Evolutionary conservation across 37 sponge, comb jelly and placozoan species (phyloP).

Genomic region (Aplysina aerophoba): DNA sequence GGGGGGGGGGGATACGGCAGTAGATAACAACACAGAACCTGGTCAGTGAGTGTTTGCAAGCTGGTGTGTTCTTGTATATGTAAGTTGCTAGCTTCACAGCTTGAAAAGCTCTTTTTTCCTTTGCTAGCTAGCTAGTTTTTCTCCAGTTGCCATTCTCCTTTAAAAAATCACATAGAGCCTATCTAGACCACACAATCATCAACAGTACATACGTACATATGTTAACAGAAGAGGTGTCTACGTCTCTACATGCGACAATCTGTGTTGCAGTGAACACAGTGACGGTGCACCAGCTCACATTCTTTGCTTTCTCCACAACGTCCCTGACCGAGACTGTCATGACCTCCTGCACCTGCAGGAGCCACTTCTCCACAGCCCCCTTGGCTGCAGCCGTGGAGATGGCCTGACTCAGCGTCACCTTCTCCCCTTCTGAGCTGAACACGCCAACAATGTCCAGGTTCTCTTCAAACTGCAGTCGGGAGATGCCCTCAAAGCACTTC

Average conservation of each 20-base stretch:
- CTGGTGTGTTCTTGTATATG: too few relatives aligned
- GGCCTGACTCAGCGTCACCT: conserved; percentile 83
- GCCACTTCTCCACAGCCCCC: conserved; percentile 99
- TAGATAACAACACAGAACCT: too few relatives aligned
- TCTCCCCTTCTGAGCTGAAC: conserved; percentile 97
- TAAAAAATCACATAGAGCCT: too few relatives aligned
- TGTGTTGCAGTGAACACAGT: background rate
- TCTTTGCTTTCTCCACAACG: conserved; percentile 76
- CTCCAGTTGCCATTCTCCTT: too few relatives aligned
- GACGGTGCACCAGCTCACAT: conserved; percentile 48
- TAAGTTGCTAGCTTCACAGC: too few relatives aligned
- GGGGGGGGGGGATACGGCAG: conserved; percentile 30
- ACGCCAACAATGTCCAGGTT: conserved; percentile 91
- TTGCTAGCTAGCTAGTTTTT: too few relatives aligned
- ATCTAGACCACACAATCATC: too few relatives aligned
- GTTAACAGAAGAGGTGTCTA: too few relatives aligned
- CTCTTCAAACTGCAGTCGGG: conserved; percentile 82
- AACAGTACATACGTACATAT: too few relatives aligned
- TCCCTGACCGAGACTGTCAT: conserved; percentile 86
- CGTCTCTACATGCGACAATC: background rate
- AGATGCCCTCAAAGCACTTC: conserved; percentile 98
- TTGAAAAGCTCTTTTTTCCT: too few relatives aligned
- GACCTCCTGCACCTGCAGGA: conserved; percentile 93
- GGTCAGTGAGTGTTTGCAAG: too few relatives aligned
- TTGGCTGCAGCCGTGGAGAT: conserved; percentile 95